Evolutionary conservation across 2,888 invertebrate genomes (phyloP).

Genomic region (Agrotis puta): DNA sequence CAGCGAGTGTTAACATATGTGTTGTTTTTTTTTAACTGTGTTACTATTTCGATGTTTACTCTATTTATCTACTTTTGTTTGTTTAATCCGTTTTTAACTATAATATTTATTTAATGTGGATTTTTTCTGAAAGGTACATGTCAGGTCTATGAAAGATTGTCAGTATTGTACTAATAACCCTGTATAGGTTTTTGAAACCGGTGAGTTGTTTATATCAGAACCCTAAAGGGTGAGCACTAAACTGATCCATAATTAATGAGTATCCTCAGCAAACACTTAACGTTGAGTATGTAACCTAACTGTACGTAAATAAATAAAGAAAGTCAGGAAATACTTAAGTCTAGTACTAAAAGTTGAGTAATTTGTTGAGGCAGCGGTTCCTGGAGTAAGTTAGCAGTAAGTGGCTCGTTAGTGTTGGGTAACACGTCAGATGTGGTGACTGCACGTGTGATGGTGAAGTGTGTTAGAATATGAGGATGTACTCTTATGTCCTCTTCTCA

Average conservation of each 20-base stretch:
- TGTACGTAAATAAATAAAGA: constrained; percentile 8
- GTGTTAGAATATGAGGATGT: background rate
- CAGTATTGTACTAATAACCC: too few species aligned
- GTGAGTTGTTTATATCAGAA: background rate
- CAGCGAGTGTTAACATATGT: too few species aligned
- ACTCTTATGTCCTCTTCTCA: background rate
- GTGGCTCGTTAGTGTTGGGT: constrained; percentile 23
- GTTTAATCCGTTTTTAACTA: too few species aligned
- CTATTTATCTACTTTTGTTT: too few species aligned
- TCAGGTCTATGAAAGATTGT: too few species aligned
- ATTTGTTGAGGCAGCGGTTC: constrained; percentile 39
- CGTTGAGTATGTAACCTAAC: background rate
- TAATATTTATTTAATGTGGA: too few species aligned
- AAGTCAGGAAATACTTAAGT: constrained; percentile 37
- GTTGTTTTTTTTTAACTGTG: too few species aligned
- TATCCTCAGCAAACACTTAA: background rate
- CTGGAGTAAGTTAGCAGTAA: constrained; percentile 29
- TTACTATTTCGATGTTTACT: too few species aligned
- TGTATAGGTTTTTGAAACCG: too few species aligned
- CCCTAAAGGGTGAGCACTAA: background rate
- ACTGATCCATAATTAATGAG: background rate
- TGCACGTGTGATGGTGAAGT: constrained; percentile 19
- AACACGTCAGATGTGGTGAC: constrained; percentile 37
- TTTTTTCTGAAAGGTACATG: too few species aligned
- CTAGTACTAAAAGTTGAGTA: constrained; percentile 45